A percentile compares a stretch with the other conserved stretches of the same genome.
Conservation (phyloP, 1,140 invertebrate species). For the Andricus grossulariae region DNA sequence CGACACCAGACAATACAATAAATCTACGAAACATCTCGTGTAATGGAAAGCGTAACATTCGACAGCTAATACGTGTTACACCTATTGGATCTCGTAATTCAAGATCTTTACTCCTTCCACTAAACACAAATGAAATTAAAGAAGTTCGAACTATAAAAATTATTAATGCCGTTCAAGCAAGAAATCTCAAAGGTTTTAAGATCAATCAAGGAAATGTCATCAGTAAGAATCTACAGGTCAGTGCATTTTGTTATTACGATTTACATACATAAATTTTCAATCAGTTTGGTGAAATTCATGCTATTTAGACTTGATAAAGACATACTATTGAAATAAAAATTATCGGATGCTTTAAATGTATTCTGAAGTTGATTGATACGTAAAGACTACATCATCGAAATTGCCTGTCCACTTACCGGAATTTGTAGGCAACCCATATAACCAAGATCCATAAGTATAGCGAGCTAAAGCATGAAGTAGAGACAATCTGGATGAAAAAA, state of each 20-base stretch:
- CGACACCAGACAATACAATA: slow-evolving; percentile 53
- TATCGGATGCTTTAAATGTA: too few relatives aligned
- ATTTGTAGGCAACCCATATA: too few relatives aligned
- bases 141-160: slow-evolving; percentile 84
- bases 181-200: slow-evolving; percentile 68
- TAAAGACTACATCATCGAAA: too few relatives aligned
- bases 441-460: too few relatives aligned
- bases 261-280: too few relatives aligned
- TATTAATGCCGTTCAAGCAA: slow-evolving; percentile 79
- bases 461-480: too few relatives aligned
- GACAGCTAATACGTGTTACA: slow-evolving; percentile 69
- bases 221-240: slow-evolving; percentile 66
- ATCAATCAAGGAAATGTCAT: slow-evolving; percentile 65
- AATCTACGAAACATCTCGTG: slow-evolving; percentile 60
- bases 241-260: slow-evolving; percentile 10
- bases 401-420: too few relatives aligned
- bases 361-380: too few relatives aligned
- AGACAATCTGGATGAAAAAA: too few relatives aligned
- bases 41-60: slow-evolving; percentile 63
- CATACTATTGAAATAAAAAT: too few relatives aligned
- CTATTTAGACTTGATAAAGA: too few relatives aligned
- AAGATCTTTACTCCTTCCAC: slow-evolving; percentile 81
- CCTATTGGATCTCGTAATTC: slow-evolving; percentile 75
- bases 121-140: slow-evolving; percentile 82
- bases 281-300: too few relatives aligned